Base-by-base conservation (phyloP, 2,888 invertebrate species). In the Chirona hameri region DNA sequence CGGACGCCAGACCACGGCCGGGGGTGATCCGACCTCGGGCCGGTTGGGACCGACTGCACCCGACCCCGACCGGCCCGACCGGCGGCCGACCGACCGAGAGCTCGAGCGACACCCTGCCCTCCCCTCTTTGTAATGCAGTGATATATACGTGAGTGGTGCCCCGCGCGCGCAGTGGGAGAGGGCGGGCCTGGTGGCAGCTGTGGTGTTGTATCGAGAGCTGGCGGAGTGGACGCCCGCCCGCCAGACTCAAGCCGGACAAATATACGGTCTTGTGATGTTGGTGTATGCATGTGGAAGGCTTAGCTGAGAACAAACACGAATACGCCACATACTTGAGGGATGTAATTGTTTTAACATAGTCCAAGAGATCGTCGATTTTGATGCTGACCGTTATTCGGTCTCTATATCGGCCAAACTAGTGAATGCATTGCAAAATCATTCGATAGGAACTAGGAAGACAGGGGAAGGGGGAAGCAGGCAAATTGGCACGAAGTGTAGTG, bases 1-100 rank as follows among this genome's bases (percentile, higher is more conserved):
- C 18, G 72, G 31, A 27, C 31, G 39, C 39, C 39, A 39, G 39
- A 39, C 39, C 39, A 39, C 39, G 7, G 7, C 72, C 72, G 72
- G 18, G 29, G 72, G 31, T 29, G n/a, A 0, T 18, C 72, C 72
- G 72, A 9, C 72, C 18, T 52, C 52, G 52, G 52, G 52, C 52
- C 52, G 52, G 52, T 12, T 18, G 60, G n/a, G n/a, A 29, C 72
- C 72, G 72, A 31, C 72, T 72, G 72, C 72, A 72, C 72, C 72
- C 72, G 31, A 52, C 52, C 52, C 14, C 72, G 72, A 15, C 31
- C 5, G 72, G 31, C 72, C 31, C 72, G 72, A 27, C 72, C 29
- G 18, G 5, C 72, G 72, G 31, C 72, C 57, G 15, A 29, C 72
- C 72, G 72, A 9, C 72, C 18, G 29, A 14, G 31, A 3, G 10